Evolutionary conservation across 2,888 invertebrate species (phyloP), one percentile per base, ranked within the genome.

Genomic region (Unio delphinus): DNA sequence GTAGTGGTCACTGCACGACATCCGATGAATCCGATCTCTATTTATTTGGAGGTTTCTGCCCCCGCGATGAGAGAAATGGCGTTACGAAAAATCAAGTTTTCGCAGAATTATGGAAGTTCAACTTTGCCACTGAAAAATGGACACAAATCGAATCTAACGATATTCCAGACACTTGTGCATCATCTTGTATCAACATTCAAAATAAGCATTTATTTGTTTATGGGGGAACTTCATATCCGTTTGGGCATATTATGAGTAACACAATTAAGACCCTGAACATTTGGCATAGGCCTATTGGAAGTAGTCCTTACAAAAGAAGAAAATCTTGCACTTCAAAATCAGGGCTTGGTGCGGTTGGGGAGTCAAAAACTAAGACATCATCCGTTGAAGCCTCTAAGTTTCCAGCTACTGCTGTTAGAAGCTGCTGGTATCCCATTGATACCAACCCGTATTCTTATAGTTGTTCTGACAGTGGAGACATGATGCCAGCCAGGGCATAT

Each of bases 221-320:
- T 90, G 97, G 97, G n/a, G 97, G 97, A 0, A 96, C 96, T n/a
- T 96, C 96, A 4, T 93, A 94, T 72, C 97, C 97, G 0, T 97
- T 97, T 90, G 97, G 97, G 3, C 92, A 93, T 67, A 93, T 92
- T 74, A 95, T 95, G 86, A 96, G 95, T 84, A 96, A 80, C 69
- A 75, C 96, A 89, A 93, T 95, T 61, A 93, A 94, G 79, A 71
- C 70, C 20, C 30, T 77, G 59, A 65, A 64, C 23, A 15, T 77
- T 7, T 65, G 65, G 45, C 61, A 55, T 17, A 8, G 54, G 18
- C 63, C 60, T n/a, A 54, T 26, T 34, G 23, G 55, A 28, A 61
- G 55, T 45, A 45, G 45, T 2, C 45, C 11, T 15, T 15, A 11
- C 45, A 45, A 45, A 45, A 45, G 45, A 45, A 1, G 2, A 45